Evolutionary conservation across 2,797 vertebrate genomes (phyloP).

Genomic region (Enteromius unitaeniatus): DNA sequence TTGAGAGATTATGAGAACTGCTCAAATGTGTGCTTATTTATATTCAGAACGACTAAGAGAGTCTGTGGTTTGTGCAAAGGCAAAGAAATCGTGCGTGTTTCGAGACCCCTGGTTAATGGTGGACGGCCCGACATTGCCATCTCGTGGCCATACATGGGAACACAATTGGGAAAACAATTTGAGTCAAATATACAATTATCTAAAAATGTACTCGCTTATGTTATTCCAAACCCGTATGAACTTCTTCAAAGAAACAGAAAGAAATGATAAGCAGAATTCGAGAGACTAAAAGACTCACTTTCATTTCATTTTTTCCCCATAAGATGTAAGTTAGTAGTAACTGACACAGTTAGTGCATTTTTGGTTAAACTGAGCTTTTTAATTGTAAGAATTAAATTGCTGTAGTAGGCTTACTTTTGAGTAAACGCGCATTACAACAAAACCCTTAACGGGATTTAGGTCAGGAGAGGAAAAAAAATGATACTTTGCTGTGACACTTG

Average conservation of each 20-base stretch:
- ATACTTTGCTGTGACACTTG: slow-evolving; percentile 6
- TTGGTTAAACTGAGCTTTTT: neutral
- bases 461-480: neutral
- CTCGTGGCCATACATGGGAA: slow-evolving; percentile 19
- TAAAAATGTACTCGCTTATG: neutral
- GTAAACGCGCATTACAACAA: neutral
- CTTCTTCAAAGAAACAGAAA: neutral
- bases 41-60: neutral
- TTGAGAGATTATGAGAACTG: neutral
- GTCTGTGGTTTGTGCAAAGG: neutral
- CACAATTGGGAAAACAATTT: neutral
- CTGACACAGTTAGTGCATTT: neutral
- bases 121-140: slow-evolving; percentile 48
- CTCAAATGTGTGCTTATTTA: neutral
- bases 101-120: neutral
- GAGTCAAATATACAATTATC: neutral
- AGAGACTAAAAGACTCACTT: neutral
- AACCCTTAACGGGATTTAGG: neutral
- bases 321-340: neutral
- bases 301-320: neutral
- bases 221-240: neutral
- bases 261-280: neutral
- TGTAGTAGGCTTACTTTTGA: neutral
- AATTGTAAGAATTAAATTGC: neutral
- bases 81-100: neutral